These are phyloP conservation scores for Lanius ludovicianus DNA, from an alignment of 2,113 vertebrate species.

Conservation along the genomic window DNA sequence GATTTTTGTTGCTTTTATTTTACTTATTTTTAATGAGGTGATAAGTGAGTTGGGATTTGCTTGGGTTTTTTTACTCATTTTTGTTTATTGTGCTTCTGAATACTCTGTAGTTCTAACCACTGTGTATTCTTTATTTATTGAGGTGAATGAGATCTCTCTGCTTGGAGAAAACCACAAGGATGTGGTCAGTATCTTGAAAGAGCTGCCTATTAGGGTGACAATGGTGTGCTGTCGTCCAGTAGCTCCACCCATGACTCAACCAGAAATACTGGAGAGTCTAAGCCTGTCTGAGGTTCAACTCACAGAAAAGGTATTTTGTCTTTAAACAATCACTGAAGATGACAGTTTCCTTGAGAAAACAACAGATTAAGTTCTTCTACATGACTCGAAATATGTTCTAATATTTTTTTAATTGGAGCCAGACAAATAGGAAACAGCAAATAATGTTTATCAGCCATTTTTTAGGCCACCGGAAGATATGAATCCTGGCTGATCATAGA, in stretches of 20 bases:
- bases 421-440: neutral
- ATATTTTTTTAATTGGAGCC: neutral
- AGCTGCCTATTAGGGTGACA: slow-evolving; percentile 86
- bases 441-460: rapidly evolving
- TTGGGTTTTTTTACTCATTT: neutral
- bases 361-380: rapidly evolving
- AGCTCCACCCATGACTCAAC: slow-evolving; percentile 57
- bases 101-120: neutral
- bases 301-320: slow-evolving; percentile 69
- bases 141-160: slow-evolving; percentile 92
- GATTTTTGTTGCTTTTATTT: neutral
- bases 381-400: neutral
- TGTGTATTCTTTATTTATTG: neutral
- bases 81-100: neutral
- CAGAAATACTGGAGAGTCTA: slow-evolving; percentile 63
- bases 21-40: neutral
- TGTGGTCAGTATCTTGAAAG: slow-evolving; percentile 92
- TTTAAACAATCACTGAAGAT: neutral
- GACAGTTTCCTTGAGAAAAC: neutral
- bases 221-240: slow-evolving; percentile 89
- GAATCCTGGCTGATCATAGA: neutral
- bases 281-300: slow-evolving; percentile 63
- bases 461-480: neutral
- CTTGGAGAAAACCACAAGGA: slow-evolving; percentile 93
- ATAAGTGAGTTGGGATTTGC: neutral